Base-by-base conservation (phyloP, 2,797 vertebrate genomes). In the Silurus lanzhouensis region DNA sequence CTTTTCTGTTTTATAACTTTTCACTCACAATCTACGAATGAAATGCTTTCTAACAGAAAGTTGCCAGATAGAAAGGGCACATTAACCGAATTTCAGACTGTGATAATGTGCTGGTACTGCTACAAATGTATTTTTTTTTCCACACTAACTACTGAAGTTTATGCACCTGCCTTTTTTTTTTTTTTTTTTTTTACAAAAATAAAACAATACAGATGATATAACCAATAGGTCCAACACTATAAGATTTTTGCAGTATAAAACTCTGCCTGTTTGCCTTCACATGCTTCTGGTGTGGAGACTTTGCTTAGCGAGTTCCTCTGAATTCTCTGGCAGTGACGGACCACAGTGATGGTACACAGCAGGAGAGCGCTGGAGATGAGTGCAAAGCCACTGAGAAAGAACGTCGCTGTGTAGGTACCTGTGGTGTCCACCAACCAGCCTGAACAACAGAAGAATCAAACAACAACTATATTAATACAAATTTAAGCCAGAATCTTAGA, bases 371-470 rank as follows among this genome's bases (percentile, higher is more conserved):
- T 98, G 88, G 94, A 92, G 90, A 99, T 93, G 94, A 98, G 95
- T 67, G 97, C 95, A 85, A 96, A 92, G 44, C 97, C 96, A 72
- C 97, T 97, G 83, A 98, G 93, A 70, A 97, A 94, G 92, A 99
- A 99, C 0, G 97, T 97, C 22, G 96, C 95, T 0, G 95, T 96
- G 85, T 99, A 98, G 91, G 94, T 97, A 87, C 95, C 95, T 7
- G 97, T 98, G 48, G 94, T 90, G 76, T 99, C 97, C n/a, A 99
- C 97, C 91, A 99, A 93, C 97, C 96, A 97, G 15, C 98, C 98
- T 99, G 91, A n/a, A 46, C 1, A 82, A 44, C 13, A 84, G 9
- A 12, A 87, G 6, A 20, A 85, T 38, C 0, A 79, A 38, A 64
- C 12, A 84, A 46, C 5, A 13, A 81, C 20, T 15, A 6, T 12